Conservation (phyloP, 1,140 invertebrate genomes). For the Galendromus occidentalis region DNA sequence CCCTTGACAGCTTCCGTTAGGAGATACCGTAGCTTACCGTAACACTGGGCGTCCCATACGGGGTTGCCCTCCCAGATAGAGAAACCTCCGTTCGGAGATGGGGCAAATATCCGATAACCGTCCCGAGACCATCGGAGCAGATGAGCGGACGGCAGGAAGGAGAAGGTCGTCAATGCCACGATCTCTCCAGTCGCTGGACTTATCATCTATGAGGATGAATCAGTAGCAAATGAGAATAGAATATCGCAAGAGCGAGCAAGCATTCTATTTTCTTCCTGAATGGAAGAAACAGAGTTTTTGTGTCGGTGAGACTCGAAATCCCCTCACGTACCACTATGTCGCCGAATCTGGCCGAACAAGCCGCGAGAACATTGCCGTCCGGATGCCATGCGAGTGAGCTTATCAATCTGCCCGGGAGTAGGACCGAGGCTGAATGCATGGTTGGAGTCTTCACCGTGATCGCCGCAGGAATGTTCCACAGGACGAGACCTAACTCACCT, state of each 20-base stretch:
- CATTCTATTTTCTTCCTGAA: too few relatives aligned
- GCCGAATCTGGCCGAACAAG: background rate
- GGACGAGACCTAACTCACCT: background rate
- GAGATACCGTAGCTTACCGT: background rate
- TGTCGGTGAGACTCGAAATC: too few relatives aligned
- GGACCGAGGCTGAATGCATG: background rate
- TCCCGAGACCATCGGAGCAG: background rate
- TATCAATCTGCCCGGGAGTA: background rate
- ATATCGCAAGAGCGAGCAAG: too few relatives aligned
- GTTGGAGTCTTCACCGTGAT: background rate
- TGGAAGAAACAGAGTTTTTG: too few relatives aligned
- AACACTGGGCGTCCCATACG: background rate
- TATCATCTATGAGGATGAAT: too few relatives aligned
- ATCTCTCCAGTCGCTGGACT: background rate
- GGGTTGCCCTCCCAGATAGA: background rate
- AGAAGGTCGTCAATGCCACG: background rate
- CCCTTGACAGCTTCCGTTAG: too few relatives aligned
- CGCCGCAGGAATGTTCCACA: background rate
- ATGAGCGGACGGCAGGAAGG: background rate
- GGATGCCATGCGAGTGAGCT: slow-evolving; percentile 8
- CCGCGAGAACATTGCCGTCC: background rate
- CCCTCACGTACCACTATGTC: background rate
- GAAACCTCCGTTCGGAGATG: background rate
- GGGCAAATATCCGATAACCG: background rate
- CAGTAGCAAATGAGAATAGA: too few relatives aligned